A percentile compares a stretch with the other conserved stretches of the same genome.
phyloP scores from a whole-genome alignment of 2,113 vertebrate genomes.

The Isurus oxyrinchus region DNA sequence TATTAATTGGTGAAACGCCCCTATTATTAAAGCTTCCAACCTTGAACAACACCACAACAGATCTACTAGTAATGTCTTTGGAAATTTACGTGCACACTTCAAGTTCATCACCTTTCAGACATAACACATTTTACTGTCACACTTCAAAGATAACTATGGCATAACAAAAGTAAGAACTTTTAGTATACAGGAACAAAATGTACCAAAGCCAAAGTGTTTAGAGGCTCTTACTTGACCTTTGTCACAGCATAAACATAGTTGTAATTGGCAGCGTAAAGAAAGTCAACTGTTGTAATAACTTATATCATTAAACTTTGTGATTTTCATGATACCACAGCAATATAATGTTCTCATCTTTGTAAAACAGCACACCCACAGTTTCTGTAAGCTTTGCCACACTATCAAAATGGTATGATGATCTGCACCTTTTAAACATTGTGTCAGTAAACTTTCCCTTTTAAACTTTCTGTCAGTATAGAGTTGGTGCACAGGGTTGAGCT shows the following conservation, averaged over 20 bases:
- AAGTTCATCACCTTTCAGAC: neutral
- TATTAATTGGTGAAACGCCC: neutral
- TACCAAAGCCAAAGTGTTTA: neutral
- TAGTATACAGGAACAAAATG: neutral
- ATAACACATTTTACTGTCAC: neutral
- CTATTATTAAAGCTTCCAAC: neutral
- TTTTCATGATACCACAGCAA: neutral
- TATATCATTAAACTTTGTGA: neutral
- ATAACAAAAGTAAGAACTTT: neutral
- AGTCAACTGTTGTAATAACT: neutral
- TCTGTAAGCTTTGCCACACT: neutral
- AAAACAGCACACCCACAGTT: neutral
- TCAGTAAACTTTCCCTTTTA: neutral
- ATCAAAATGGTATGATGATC: neutral
- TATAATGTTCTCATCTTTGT: neutral
- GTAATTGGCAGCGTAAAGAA: neutral
- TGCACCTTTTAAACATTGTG: neutral
- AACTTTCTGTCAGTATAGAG: neutral
- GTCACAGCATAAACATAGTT: neutral
- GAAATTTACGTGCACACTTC: neutral
- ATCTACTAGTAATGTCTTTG: neutral
- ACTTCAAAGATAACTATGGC: neutral
- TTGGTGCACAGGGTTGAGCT: neutral
- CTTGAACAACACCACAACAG: neutral
- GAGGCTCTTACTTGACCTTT: neutral